Conservation (phyloP, 2,888 invertebrate species). For the Leptinotarsa haldemani region DNA sequence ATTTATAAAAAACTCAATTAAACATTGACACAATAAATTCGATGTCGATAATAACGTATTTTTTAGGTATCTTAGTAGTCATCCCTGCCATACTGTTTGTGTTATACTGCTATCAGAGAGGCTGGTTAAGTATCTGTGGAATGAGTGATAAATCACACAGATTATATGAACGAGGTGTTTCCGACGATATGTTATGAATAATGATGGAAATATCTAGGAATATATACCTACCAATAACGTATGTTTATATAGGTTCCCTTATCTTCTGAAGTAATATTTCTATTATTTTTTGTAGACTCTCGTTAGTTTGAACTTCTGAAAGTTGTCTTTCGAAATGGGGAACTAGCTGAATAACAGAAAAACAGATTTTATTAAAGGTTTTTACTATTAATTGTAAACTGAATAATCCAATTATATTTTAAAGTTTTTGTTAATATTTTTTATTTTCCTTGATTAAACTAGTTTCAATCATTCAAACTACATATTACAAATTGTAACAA, state of each 20-base stretch:
- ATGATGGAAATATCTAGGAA: not conserved
- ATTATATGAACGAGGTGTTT: conserved; percentile 77
- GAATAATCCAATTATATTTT: not conserved
- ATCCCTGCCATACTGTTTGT: conserved; percentile 75
- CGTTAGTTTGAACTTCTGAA: too few species aligned
- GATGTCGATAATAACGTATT: not conserved
- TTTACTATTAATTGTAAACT: not conserved
- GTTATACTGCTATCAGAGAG: conserved; percentile 73
- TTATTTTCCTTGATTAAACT: not conserved
- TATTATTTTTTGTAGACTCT: not conserved
- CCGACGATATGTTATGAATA: conserved; percentile 67
- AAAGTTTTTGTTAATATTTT: not conserved
- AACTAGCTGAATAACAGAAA: too few species aligned
- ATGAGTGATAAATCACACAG: conserved; percentile 71
- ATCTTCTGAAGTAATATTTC: not conserved
- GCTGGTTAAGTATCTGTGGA: conserved; percentile 74
- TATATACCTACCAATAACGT: too few species aligned
- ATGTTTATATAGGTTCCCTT: too few species aligned
- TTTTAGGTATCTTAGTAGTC: conserved; percentile 73
- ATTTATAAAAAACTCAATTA: too few species aligned
- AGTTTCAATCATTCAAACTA: too few species aligned
- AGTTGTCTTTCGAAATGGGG: too few species aligned
- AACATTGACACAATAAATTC: too few species aligned
- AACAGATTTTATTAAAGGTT: too few species aligned
- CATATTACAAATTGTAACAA: too few species aligned